phyloP scores from a whole-genome alignment of 2,113 vertebrate genomes.

The Phalacrocorax brasilianus region DNA sequence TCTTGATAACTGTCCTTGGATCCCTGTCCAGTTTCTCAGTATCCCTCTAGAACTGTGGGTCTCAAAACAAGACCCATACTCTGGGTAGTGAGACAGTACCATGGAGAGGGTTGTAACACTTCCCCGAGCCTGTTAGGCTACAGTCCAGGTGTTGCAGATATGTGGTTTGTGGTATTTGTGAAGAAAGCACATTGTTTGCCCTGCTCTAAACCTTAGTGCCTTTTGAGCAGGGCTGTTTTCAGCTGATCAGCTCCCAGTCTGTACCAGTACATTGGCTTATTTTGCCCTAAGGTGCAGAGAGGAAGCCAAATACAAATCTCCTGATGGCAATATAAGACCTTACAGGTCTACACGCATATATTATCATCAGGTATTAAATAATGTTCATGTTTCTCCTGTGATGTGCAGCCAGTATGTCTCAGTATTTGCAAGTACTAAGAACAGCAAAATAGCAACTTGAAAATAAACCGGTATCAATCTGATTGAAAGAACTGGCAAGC shows the following conservation, averaged over 20 bases:
- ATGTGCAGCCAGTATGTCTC: background rate
- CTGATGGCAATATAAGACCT: background rate
- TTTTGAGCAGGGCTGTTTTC: background rate
- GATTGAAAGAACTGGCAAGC: background rate
- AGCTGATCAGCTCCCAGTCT: background rate
- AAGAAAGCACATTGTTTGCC: background rate
- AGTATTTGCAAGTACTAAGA: background rate
- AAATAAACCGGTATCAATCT: background rate
- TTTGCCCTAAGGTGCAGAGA: background rate
- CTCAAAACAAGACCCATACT: background rate
- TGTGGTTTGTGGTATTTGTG: background rate
- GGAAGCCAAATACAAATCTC: background rate
- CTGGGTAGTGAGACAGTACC: background rate
- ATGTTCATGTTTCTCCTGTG: fast-evolving
- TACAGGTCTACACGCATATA: too few species aligned
- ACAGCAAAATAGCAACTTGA: background rate
- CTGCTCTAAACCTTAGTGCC: background rate
- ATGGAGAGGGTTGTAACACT: background rate
- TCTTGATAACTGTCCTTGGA: background rate
- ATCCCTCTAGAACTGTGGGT: background rate
- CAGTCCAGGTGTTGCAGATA: fast-evolving
- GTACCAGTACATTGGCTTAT: background rate
- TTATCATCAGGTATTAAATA: background rate
- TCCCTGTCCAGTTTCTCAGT: background rate
- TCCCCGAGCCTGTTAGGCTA: background rate